Percentiles rank a stretch among this genome's conserved stretches.
Evolutionary conservation across 35 echinoderm and acorn worm species (phyloP).

Genomic region (Ophiothrix spiculata): DNA sequence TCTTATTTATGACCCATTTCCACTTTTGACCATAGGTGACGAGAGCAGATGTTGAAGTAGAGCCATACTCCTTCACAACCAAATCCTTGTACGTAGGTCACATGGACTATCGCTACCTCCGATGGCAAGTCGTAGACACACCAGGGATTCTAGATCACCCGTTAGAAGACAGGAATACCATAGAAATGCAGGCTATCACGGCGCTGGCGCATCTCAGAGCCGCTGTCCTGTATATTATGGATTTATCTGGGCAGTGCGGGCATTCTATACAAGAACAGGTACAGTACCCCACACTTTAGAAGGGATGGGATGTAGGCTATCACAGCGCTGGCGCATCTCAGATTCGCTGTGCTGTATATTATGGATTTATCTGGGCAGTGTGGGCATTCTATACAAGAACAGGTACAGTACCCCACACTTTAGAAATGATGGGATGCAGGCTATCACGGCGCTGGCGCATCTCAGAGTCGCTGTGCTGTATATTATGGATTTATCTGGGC

Average conservation of each 20-base stretch:
- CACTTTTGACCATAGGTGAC: conserved; percentile 70
- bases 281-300: too few relatives aligned
- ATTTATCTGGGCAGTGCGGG: conserved; percentile 91
- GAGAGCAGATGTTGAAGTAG: conserved; percentile 93
- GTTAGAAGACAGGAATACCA: conserved; percentile 95
- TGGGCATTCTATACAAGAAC: too few relatives aligned
- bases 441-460: too few relatives aligned
- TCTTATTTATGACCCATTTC: too few relatives aligned
- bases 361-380: too few relatives aligned
- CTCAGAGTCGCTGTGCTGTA: too few relatives aligned
- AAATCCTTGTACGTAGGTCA: conserved; percentile 94
- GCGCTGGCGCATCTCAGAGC: conserved; percentile 85
- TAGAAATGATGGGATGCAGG: too few relatives aligned
- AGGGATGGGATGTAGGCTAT: too few relatives aligned
- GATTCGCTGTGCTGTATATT: too few relatives aligned
- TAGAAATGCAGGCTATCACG: conserved; percentile 99
- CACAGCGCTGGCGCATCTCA: too few relatives aligned
- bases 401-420: too few relatives aligned
- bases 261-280: conserved; percentile 93
- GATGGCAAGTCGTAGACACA: conserved; percentile 97
- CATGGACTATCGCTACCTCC: conserved; percentile 94
- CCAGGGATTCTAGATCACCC: conserved; percentile 94
- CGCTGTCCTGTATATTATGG: conserved; percentile 79
- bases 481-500: too few relatives aligned
- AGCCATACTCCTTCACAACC: conserved; percentile 98